phyloP scores from a whole-genome alignment of 2,113 vertebrate genomes.

The Corythoichthys intestinalis region DNA sequence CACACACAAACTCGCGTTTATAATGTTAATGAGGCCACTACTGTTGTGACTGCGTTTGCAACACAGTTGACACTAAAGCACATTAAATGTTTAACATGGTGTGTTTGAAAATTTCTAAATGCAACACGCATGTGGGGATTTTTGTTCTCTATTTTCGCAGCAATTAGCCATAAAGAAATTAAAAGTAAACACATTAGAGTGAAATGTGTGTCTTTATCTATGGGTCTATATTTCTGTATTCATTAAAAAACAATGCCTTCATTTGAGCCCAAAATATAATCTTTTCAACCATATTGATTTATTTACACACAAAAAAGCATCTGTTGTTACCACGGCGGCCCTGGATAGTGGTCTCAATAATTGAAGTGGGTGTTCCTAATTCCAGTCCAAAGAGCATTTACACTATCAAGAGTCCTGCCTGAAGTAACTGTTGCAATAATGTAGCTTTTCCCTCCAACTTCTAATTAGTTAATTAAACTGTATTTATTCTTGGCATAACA shows the following conservation, averaged over 20 bases:
- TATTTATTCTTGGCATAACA: too few species aligned
- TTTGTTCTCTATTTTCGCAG: neutral
- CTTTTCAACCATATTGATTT: neutral
- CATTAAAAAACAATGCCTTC: neutral
- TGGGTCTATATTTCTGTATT: neutral
- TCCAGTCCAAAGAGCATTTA: too few species aligned
- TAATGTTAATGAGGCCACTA: slow-evolving; percentile 15
- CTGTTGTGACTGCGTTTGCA: slow-evolving; percentile 14
- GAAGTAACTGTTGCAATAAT: too few species aligned
- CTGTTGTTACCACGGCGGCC: neutral
- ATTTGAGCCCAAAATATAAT: neutral
- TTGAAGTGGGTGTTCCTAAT: too few species aligned
- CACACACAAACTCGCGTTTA: slow-evolving; percentile 6
- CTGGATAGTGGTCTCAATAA: too few species aligned
- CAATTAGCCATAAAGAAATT: neutral
- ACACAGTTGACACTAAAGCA: neutral
- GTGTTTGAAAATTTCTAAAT: neutral
- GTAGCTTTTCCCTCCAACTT: too few species aligned
- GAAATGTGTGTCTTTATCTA: neutral
- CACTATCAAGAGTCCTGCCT: too few species aligned
- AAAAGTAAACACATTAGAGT: neutral
- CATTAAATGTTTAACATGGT: neutral
- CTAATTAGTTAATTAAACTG: too few species aligned
- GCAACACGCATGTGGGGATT: neutral
- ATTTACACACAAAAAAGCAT: neutral